phyloP scores from a whole-genome alignment of 1,140 invertebrate species.

The Plutomurus gul region DNA sequence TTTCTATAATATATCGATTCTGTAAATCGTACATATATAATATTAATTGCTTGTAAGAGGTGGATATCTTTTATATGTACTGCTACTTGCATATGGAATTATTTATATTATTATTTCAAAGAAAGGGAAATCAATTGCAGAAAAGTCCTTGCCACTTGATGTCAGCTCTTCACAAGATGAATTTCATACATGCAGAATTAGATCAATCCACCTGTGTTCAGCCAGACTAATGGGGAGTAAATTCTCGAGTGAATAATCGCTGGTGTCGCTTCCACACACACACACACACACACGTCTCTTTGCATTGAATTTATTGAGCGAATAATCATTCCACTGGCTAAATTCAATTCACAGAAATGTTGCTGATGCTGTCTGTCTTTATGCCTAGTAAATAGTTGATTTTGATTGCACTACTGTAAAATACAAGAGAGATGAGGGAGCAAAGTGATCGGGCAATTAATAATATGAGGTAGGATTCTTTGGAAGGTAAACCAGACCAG shows the following conservation, averaged over 20 bases:
- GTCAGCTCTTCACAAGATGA: not conserved
- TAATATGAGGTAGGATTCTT: conserved; percentile 15
- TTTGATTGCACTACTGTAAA: conserved; percentile 21
- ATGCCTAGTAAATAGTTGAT: not conserved
- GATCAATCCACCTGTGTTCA: not conserved
- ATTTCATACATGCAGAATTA: not conserved
- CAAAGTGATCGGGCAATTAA: conserved; percentile 20
- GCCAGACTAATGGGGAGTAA: too few species aligned
- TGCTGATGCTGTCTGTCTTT: not conserved
- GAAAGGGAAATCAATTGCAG: not conserved
- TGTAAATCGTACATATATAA: too few species aligned
- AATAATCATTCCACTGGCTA: conserved; percentile 11
- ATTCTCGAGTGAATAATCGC: too few species aligned
- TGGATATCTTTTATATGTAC: not conserved
- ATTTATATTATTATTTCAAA: not conserved
- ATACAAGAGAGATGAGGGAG: conserved; percentile 1
- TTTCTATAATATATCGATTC: too few species aligned
- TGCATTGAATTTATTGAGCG: conserved; percentile 3
- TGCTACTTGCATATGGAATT: not conserved
- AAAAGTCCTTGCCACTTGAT: not conserved
- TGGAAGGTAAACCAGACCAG: conserved; percentile 23
- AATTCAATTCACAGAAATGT: conserved; percentile 3
- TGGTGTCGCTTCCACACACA: too few species aligned
- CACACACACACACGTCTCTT: too few species aligned
- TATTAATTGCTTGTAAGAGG: not conserved